Base-by-base conservation (phyloP, 1,140 invertebrate species). In the Steinernema feltiae region DNA sequence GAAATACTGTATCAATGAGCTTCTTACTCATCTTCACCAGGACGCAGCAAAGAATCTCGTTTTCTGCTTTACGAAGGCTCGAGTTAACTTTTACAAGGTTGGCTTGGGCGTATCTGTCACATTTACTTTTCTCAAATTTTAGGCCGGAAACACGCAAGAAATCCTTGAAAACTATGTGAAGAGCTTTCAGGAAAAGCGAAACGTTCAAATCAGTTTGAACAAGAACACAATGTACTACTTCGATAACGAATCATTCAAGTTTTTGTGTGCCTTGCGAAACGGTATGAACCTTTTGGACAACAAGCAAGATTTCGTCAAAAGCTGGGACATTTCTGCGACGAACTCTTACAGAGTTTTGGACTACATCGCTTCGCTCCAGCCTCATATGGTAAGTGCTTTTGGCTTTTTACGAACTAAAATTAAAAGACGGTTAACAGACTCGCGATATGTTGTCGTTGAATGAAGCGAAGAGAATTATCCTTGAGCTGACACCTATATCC, bases 1-100 rank as follows among this genome's bases (percentile, higher is more conserved):
- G 48, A 32, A 69, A 32, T 85, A 83, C 72, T 86, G 84, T 31
- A 76, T 85, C 30, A 78, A 83, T 21, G 82, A 85, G 72, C 73
- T 85, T 0, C 53, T 85, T 0, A 76, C 31, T 12, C 30, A 75
- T 29, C 48, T 82, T 1, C 71, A 78, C 12, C 18, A 41, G 15
- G 41, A 76, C 46, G 81, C 81, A 7, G 69, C 79, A 18, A 31
- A 83, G 29, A 81, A 81, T 48, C 81, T 81, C 27, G 27, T 81
- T n/a, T 81, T 81, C 71, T 72, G 78, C 24, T 81, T 82, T 53
- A 81, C 80, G 17, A 81, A 81, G 41, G 15, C 80, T 17, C 72
- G 81, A 1, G 30, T 41, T 12, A 82, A 81, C 41, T 48, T 53
- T 18, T 80, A 82, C 73, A 24, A 27, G 7, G 46, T 79, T 18